Percentiles rank a stretch among this genome's conserved stretches.
phyloP scores from a whole-genome alignment of 2,888 invertebrate genomes.

The Folsomia manolachei region DNA sequence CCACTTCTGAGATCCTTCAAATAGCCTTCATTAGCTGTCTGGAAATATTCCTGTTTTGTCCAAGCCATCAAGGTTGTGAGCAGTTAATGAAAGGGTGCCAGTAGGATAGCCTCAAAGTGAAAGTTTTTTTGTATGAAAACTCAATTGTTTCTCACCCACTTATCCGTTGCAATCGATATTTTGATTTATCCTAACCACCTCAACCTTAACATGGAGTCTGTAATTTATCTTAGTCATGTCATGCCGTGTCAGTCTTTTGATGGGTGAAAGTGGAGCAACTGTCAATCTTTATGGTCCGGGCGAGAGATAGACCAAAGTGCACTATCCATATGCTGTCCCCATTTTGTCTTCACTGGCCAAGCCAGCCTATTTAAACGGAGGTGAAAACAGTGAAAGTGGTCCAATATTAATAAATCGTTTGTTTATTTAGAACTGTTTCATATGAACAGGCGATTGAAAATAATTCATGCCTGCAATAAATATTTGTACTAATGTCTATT shows the following conservation, averaged over 20 bases:
- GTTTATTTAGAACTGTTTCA: no score
- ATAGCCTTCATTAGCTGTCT: no score
- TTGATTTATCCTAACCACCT: not conserved
- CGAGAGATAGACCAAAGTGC: no score
- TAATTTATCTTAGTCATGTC: not conserved
- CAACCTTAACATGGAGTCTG: not conserved
- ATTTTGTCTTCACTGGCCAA: not conserved
- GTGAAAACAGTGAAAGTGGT: not conserved
- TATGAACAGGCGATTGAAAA: no score
- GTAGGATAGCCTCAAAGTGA: no score
- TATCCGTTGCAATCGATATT: not conserved
- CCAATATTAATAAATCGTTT: not conserved
- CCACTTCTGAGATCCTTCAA: no score
- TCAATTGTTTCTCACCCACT: not conserved
- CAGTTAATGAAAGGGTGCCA: no score
- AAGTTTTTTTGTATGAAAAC: no score
- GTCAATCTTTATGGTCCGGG: not conserved
- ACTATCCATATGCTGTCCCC: not conserved
- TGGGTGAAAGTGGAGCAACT: not conserved
- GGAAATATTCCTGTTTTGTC: no score
- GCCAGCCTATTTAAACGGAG: not conserved
- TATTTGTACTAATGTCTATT: not conserved
- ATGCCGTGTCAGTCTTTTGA: not conserved
- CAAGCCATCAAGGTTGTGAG: no score
- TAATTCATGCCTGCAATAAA: no score